phyloP scores from a whole-genome alignment of 2,113 vertebrate species.

The Recurvirostra avosetta region DNA sequence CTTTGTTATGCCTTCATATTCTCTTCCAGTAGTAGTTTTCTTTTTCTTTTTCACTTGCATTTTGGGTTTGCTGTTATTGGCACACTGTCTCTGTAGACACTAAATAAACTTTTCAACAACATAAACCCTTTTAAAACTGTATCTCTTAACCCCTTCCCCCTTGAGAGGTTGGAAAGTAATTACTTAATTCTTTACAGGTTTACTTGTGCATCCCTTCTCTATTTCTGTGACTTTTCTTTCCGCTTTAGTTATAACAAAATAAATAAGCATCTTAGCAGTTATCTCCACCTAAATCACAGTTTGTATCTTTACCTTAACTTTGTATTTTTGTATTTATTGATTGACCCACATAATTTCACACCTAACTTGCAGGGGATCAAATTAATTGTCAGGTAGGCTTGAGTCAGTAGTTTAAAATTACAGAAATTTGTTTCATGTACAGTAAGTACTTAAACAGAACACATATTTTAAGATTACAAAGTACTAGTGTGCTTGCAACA shows the following conservation, averaged over 20 bases:
- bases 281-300: not conserved
- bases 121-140: not conserved
- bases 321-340: not conserved
- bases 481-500: not conserved
- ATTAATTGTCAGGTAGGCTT: not conserved
- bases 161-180: not conserved
- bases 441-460: not conserved
- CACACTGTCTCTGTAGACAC: not conserved
- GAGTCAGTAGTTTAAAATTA: not conserved
- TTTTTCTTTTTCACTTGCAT: not conserved
- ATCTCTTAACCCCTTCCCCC: not conserved
- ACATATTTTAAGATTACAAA: not conserved
- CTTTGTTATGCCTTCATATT: constrained; percentile 5
- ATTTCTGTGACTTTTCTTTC: not conserved
- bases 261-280: not conserved
- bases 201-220: not conserved
- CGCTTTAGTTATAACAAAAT: not conserved
- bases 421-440: not conserved
- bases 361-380: not conserved
- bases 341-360: not conserved
- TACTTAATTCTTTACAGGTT: constrained; percentile 5
- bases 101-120: constrained; percentile 34
- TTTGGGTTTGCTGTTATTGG: constrained; percentile 49
- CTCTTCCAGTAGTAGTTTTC: not conserved
- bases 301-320: not conserved